Conservation (phyloP, 2,113 vertebrate genomes). For the Spea bombifrons region DNA sequence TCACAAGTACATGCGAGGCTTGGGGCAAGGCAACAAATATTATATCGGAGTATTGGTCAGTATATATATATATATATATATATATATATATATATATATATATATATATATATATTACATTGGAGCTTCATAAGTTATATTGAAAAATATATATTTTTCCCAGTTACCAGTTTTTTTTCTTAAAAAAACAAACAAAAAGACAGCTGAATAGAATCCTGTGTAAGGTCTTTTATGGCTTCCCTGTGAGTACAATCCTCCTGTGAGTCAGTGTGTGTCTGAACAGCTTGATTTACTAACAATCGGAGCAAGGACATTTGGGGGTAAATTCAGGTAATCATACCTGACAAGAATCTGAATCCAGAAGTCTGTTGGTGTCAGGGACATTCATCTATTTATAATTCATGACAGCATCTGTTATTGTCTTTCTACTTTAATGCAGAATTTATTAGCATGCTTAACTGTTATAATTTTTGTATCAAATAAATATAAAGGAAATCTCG, state of each 20-base stretch:
- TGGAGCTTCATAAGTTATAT: too few relatives aligned
- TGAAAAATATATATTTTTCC: too few relatives aligned
- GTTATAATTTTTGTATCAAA: neutral
- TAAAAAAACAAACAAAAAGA: slow-evolving; percentile 74
- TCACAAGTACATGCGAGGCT: too few relatives aligned
- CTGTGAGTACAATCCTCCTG: neutral
- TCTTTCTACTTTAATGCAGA: slow-evolving; percentile 1
- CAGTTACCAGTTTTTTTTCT: too few relatives aligned
- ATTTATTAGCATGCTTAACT: slow-evolving; percentile 19
- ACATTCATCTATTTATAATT: slow-evolving; percentile 34
- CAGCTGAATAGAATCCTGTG: slow-evolving; percentile 43
- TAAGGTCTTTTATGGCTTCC: neutral
- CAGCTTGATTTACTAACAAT: neutral
- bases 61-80: too few relatives aligned
- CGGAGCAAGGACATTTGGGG: neutral
- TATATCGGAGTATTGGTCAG: too few relatives aligned
- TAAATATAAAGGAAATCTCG: slow-evolving; percentile 12
- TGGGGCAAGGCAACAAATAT: too few relatives aligned
- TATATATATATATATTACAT: too few relatives aligned
- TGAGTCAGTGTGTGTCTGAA: neutral
- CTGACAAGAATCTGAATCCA: slow-evolving; percentile 12
- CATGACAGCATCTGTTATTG: slow-evolving; percentile 30
- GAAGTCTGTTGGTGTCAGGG: slow-evolving; percentile 3
- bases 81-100: too few relatives aligned
- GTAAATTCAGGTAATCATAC: slow-evolving; percentile 20